phyloP scores from a whole-genome alignment of 1,140 invertebrate genomes.

The Eufriesea mexicana region DNA sequence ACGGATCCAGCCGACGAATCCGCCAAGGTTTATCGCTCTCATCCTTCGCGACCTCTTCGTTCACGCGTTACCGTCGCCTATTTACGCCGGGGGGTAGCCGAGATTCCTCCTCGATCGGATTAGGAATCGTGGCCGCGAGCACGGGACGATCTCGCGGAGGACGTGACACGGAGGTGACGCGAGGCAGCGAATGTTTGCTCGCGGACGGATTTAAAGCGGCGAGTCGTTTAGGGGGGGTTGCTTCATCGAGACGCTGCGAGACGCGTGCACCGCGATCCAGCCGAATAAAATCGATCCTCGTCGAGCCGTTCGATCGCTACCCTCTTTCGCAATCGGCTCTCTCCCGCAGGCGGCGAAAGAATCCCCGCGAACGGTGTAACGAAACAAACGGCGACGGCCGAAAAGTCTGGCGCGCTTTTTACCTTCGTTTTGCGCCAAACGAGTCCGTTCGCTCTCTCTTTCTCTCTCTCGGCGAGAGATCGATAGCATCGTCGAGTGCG shows the following conservation, averaged over 20 bases:
- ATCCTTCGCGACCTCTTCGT: background rate
- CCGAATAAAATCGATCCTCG: slow-evolving; percentile 8
- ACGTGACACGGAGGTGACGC: background rate
- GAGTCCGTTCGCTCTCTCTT: background rate
- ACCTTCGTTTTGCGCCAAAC: background rate
- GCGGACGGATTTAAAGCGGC: slow-evolving; percentile 13
- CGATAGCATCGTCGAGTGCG: slow-evolving; percentile 34
- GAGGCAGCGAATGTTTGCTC: slow-evolving; percentile 17
- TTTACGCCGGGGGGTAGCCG: background rate
- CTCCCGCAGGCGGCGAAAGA: background rate
- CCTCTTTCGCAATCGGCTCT: too few relatives aligned
- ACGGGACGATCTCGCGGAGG: background rate
- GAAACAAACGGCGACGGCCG: background rate
- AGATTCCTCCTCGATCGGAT: background rate
- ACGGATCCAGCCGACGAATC: background rate
- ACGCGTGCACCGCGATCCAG: too few relatives aligned
- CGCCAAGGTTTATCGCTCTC: slow-evolving; percentile 18
- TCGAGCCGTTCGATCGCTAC: background rate
- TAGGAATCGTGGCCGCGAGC: background rate
- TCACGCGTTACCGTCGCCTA: background rate
- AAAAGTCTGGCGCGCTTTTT: slow-evolving; percentile 9
- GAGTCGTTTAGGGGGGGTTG: background rate
- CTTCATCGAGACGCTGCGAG: too few relatives aligned
- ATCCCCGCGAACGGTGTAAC: background rate
- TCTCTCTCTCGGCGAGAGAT: slow-evolving; percentile 2